Conservation (phyloP, 2,888 invertebrate species). For the Syrista parreyssii region DNA sequence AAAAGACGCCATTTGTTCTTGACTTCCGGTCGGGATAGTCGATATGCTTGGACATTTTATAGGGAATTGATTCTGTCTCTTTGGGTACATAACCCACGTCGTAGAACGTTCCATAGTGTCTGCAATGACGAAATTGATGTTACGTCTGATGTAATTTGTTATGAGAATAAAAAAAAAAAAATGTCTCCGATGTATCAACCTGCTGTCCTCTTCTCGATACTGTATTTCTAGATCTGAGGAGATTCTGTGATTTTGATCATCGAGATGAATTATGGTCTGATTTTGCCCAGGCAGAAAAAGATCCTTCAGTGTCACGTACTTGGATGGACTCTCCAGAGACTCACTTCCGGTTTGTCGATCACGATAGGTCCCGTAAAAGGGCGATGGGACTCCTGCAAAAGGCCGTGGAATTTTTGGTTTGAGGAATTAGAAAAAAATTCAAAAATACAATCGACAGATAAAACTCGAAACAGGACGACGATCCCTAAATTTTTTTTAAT, state of each 20-base stretch:
- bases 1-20: not conserved
- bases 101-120: constrained; percentile 11
- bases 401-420: not conserved
- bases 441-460: too few relatives aligned
- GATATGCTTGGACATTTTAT: not conserved
- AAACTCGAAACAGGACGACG: too few relatives aligned
- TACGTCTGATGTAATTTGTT: too few relatives aligned
- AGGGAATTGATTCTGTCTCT: not conserved
- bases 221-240: too few relatives aligned
- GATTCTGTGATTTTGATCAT: too few relatives aligned
- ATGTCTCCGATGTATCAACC: too few relatives aligned
- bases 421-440: too few relatives aligned
- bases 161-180: too few relatives aligned
- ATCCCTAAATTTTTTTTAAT: not conserved
- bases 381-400: constrained; percentile 65
- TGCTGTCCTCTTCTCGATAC: too few relatives aligned
- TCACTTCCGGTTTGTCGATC: constrained; percentile 59
- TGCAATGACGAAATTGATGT: not conserved
- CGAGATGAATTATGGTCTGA: too few relatives aligned
- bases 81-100: not conserved
- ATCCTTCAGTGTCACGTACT: constrained; percentile 54
- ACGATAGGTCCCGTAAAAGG: constrained; percentile 67
- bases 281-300: constrained; percentile 42
- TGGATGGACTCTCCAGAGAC: constrained; percentile 39
- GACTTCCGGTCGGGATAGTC: not conserved